Base-by-base conservation (phyloP, 92 coral and sea anemone species). In the Pocillopora grandis region DNA sequence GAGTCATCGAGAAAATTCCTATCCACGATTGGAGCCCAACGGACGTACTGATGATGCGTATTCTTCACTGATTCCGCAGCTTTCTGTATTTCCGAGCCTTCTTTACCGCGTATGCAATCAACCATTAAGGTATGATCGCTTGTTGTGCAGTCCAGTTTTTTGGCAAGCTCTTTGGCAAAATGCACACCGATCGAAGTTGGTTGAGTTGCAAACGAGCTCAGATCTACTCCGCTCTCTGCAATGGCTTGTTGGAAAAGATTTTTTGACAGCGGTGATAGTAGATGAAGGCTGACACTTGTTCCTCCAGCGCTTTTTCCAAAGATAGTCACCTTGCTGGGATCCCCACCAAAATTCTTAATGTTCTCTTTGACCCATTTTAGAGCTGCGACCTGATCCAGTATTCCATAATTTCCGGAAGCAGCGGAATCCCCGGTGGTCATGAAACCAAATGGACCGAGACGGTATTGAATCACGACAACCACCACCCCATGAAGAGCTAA, bases 271-370 rank as follows among this genome's bases (percentile, higher is more conserved):
- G 98, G 93, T 13, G 98, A 94, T 36, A 94, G 83, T 0, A 87
- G 52, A 9, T 89, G 92, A 1, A 94, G 91, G 27, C 92, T 81
- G 14, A 94, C 98, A 60, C 98, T 94, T n/a, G 93, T 74, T 7
- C 90, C 98, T 9, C 98, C 98, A 1, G 95, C 98, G 74, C 98
- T 94, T 55, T 85, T 86, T 6, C 98, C 98, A 88, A 87, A 94
- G 89, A 94, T 91, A 33, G 93, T 94, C 75, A 94, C 95, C 56
- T 80, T 58, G 36, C 48, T 70, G 58, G 76, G 77, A 69, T 80
- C 49, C 15, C 85, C 85, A 59, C 85, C 91, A 80, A 94, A 94
- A 56, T 75, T 74, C 66, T 15, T 70, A 74, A 94, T 91, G 76
- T 91, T 94, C 11, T 87, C 86, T 19, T 88, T 80, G 61, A 91